Evolutionary conservation across 1,140 invertebrate species (phyloP), one percentile per base, ranked within the genome.

Genomic region (Conopomorpha cramerella): DNA sequence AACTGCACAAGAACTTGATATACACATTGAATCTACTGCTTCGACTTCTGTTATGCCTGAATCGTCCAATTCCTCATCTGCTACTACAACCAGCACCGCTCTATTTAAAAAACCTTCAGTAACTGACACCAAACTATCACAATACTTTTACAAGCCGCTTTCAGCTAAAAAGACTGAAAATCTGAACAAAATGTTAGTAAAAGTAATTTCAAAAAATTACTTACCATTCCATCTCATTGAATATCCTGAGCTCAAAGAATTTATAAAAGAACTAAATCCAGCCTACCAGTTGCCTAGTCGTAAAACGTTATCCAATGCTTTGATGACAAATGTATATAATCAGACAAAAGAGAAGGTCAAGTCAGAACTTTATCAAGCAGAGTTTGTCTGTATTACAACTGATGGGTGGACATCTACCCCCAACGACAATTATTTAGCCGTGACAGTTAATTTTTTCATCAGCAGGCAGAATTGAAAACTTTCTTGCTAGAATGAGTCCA

Each of bases 151-250:
- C n/a, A n/a, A n/a, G n/a, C n/a, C n/a, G n/a, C n/a, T n/a, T n/a
- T 23, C 12, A 10, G 10, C 34, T 36, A 15, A 36, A 23, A 36
- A 36, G 10, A 23, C 34, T 28, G 34, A 36, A 13, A 13, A 14
- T 1, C 10, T 36, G 10, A 27, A 36, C 10, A 26, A 36, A 36
- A 12, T 1, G 3, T 15, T 36, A 36, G 25, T 36, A 27, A 28
- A 36, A 27, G 2, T 36, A 27, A 16, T 36, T 36, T 10, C 34
- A 36, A 36, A 36, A 36, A 26, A 27, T 27, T 36, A 36, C 25
- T 25, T 36, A 19, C 16, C 35, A 1, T 36, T 36, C 15, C 16
- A 26, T 19, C 16, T 36, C 7, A 16, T 36, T 7, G 35, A 36
- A 11, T 29, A 15, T 15, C 35, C 25, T 3, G 25, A 28, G 23